Evolutionary conservation across 1,140 invertebrate genomes (phyloP).

Genomic region (Cherax quadricarinatus): DNA sequence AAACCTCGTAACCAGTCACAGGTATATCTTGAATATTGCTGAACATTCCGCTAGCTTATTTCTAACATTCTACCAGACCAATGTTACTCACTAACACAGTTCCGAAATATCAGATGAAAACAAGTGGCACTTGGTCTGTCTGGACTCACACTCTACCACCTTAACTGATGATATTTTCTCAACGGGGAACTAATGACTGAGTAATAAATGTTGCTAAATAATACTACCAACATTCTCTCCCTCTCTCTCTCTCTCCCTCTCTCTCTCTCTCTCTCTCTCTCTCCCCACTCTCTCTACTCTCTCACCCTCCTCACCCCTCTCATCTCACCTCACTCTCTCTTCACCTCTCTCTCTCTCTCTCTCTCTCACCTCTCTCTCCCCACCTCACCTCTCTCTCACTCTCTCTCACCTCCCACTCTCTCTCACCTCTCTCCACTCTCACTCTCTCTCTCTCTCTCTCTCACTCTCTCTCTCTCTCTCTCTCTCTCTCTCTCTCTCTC

Average conservation of each 20-base stretch:
- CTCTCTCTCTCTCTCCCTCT: constrained; percentile 16
- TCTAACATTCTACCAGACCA: too few relatives aligned
- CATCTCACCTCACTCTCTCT: constrained; percentile 14
- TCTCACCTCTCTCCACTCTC: constrained; percentile 15
- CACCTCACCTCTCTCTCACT: constrained; percentile 14
- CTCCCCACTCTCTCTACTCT: constrained; percentile 3
- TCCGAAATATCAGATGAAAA: too few relatives aligned
- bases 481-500: constrained; percentile 22
- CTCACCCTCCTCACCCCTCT: too few relatives aligned
- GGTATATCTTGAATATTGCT: too few relatives aligned
- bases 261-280: constrained; percentile 21
- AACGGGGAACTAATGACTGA: too few relatives aligned
- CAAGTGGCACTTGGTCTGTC: too few relatives aligned
- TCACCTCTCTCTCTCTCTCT: constrained; percentile 16
- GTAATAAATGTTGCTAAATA: too few relatives aligned
- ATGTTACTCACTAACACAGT: too few relatives aligned
- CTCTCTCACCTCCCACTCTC: constrained; percentile 33
- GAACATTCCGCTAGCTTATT: too few relatives aligned
- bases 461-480: constrained; percentile 18
- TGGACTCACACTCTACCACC: too few relatives aligned
- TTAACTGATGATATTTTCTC: too few relatives aligned
- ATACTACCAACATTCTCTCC: neutral
- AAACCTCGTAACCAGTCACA: too few relatives aligned
- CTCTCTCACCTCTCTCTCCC: constrained; percentile 21
- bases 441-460: constrained; percentile 21